Conservation (phyloP, 1,140 invertebrate genomes). For the Anadara kagoshimensis region DNA sequence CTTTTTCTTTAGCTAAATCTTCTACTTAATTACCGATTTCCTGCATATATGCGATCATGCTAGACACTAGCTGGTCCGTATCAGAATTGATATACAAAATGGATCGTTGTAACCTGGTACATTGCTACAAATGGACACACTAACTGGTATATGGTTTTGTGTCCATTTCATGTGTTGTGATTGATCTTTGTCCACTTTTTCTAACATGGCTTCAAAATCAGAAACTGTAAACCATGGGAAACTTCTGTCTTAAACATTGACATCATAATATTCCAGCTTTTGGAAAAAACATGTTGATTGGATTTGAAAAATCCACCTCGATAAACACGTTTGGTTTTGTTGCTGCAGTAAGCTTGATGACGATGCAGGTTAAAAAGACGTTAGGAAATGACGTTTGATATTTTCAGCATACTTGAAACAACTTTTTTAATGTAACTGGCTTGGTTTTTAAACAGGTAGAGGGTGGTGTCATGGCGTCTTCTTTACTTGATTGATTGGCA, state of each 20-base stretch:
- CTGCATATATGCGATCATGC: constrained; percentile 23
- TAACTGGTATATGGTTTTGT: constrained; percentile 2
- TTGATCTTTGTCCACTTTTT: not conserved
- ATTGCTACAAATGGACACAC: constrained; percentile 16
- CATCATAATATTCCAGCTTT: constrained; percentile 23
- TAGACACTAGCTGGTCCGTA: not conserved
- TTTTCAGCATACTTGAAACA: too few relatives aligned
- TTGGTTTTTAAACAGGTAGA: too few relatives aligned
- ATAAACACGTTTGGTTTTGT: constrained; percentile 8
- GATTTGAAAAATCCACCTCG: constrained; percentile 18
- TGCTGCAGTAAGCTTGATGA: constrained; percentile 11
- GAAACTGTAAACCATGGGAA: constrained; percentile 28
- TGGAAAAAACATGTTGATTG: not conserved
- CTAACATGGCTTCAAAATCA: constrained; percentile 26
- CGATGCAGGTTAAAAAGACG: not conserved
- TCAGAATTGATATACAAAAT: constrained; percentile 17
- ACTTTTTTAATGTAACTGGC: too few relatives aligned
- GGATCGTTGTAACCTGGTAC: constrained; percentile 8
- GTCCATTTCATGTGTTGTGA: constrained; percentile 10
- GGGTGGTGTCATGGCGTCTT: too few relatives aligned
- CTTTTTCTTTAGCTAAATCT: not conserved
- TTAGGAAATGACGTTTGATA: constrained; percentile 9
- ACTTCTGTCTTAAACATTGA: not conserved
- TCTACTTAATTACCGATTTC: not conserved
- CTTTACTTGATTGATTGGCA: too few relatives aligned